These are phyloP conservation scores for Scopus umbretta DNA, from an alignment of 2,113 vertebrate species.

Conservation along the genomic window DNA sequence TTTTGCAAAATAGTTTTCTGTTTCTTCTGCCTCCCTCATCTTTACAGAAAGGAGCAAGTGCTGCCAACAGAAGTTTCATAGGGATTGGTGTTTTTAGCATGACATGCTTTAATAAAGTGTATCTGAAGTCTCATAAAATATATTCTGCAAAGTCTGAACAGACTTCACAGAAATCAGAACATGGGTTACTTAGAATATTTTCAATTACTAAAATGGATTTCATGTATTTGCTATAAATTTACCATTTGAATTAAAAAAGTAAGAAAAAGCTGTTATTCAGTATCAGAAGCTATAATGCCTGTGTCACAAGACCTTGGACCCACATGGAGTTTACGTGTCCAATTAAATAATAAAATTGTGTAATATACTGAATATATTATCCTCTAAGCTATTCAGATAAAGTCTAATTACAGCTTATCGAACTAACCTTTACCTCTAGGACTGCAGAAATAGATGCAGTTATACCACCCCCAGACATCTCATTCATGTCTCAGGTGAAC, in stretches of 20 bases:
- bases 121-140: neutral
- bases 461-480: neutral
- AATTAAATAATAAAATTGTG: slow-evolving; percentile 29
- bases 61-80: neutral
- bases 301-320: neutral
- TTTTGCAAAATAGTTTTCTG: neutral
- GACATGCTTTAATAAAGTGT: neutral
- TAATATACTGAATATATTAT: neutral
- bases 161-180: neutral
- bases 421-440: neutral
- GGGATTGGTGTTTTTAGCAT: neutral
- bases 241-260: neutral
- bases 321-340: neutral
- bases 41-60: neutral
- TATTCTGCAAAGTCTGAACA: neutral
- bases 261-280: neutral
- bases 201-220: neutral
- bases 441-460: neutral
- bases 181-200: neutral
- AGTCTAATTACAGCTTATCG: neutral
- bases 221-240: neutral
- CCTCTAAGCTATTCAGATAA: neutral
- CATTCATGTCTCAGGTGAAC: neutral
- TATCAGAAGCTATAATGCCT: neutral
- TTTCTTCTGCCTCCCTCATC: neutral